Conservation (phyloP, 1,140 invertebrate species). For the Ceratoteleas bidentatus region DNA sequence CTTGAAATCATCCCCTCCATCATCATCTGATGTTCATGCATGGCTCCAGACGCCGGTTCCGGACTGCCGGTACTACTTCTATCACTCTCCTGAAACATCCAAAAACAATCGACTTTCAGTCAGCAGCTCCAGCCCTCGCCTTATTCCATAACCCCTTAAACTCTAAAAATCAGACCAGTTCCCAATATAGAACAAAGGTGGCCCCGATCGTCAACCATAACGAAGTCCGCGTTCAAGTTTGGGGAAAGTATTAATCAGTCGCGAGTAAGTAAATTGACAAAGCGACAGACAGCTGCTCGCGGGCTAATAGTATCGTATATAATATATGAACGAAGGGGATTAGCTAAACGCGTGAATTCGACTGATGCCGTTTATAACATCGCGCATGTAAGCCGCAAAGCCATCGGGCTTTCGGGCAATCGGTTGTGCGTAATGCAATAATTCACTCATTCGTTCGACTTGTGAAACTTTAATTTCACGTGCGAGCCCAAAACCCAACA, state of each 20-base stretch:
- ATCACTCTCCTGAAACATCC: slow-evolving; percentile 86
- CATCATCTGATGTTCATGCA: slow-evolving; percentile 80
- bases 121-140: too few relatives aligned
- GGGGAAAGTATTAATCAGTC: slow-evolving; percentile 9
- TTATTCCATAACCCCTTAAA: too few relatives aligned
- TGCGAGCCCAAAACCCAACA: slow-evolving; percentile 4
- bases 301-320: slow-evolving; percentile 46
- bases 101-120: too few relatives aligned
- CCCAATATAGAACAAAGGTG: too few relatives aligned
- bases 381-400: slow-evolving; percentile 42
- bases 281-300: slow-evolving; percentile 34
- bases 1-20: slow-evolving; percentile 76
- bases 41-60: slow-evolving; percentile 81
- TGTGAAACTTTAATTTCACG: slow-evolving; percentile 33
- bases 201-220: too few relatives aligned
- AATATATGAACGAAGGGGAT: slow-evolving; percentile 51
- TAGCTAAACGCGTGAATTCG: slow-evolving; percentile 52
- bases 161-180: too few relatives aligned
- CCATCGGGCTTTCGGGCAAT: slow-evolving; percentile 47
- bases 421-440: slow-evolving; percentile 40
- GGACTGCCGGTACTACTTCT: slow-evolving; percentile 86
- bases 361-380: slow-evolving; percentile 41
- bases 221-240: slow-evolving; percentile 5
- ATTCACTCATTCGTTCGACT: slow-evolving; percentile 40
- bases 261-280: slow-evolving; percentile 38